A percentile compares a stretch with the other conserved stretches of the same genome.
Evolutionary conservation across 2,113 vertebrate species (phyloP).

Genomic region (Nothocercus nigrocapillus): DNA sequence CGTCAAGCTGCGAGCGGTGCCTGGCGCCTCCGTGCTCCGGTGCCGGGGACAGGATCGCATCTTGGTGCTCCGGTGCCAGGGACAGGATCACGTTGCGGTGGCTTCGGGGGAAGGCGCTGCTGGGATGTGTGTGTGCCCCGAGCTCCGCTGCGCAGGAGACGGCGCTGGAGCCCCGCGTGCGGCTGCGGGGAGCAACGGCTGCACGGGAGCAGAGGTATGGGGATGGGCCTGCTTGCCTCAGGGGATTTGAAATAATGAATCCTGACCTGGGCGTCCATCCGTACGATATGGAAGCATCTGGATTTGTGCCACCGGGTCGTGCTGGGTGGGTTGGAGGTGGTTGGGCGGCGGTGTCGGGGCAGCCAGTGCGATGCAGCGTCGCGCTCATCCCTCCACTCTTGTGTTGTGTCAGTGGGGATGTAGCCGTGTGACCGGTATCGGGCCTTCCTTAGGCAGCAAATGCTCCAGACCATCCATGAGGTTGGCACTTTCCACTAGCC

Average conservation of each 20-base stretch:
- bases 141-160: neutral
- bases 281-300: neutral
- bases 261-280: neutral
- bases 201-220: neutral
- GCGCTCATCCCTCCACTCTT: too few relatives aligned
- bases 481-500: neutral
- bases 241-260: neutral
- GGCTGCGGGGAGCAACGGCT: neutral
- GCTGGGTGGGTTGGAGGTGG: too few relatives aligned
- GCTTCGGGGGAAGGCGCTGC: neutral
- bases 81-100: neutral
- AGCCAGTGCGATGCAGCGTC: too few relatives aligned
- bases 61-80: neutral
- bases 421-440: too few relatives aligned
- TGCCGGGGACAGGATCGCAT: neutral
- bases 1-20: conserved; percentile 25
- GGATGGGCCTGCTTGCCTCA: neutral
- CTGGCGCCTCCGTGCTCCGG: neutral
- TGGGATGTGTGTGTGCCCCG: neutral
- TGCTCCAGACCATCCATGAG: neutral
- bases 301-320: neutral
- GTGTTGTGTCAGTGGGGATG: too few relatives aligned
- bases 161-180: too few relatives aligned
- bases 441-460: neutral
- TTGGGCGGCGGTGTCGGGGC: too few relatives aligned